Evolutionary conservation across 1,140 invertebrate genomes (phyloP), one percentile per base, ranked within the genome.

Genomic region (Ips nitidus): DNA sequence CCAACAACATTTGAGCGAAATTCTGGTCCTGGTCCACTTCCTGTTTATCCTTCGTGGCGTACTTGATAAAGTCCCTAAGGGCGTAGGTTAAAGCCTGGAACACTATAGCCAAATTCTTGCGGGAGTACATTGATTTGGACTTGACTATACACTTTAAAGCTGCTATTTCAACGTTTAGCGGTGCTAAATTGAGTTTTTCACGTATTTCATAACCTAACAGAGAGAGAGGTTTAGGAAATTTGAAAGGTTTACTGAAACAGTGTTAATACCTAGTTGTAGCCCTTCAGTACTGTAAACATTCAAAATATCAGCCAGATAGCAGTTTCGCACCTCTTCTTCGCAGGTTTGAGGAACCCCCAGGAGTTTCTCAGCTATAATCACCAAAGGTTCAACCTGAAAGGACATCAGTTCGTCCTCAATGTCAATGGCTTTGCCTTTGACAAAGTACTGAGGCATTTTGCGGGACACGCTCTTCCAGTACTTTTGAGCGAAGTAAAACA

Each of bases 371-470:
- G 52, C 68, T 2, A 70, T 70, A 47, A 66, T 64, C 4, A 66
- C 58, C 39, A 71, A 6, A 22, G 69, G 69, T 66, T 66, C 69
- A 1, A 71, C 52, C 58, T 66, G 64, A 40, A 71, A 66, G 1
- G 63, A 66, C 57, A 71, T 66, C n/a, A 71, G 41, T 55, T 71
- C 63, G 47, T 71, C 64, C 55, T 71, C 69, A 39, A 71, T 66
- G 41, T 71, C 63, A 2, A 71, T 59, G 4, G 63, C 40, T 55
- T 61, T 66, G 41, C 43, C 69, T 66, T 71, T 71, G 2, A 61
- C 6, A 41, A 66, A 71, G 52, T 71, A 71, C 37, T 66, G 66
- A 0, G 69, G 69, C 69, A 71, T 71, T 61, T 55, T 66, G 22
- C 64, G 45, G 40, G 45, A 66, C 8, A 71, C 69, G n/a, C 57